A percentile compares a stretch with the other conserved stretches of the same genome.
These are phyloP conservation scores for Urocynchramus pylzowi DNA, from an alignment of 2,113 vertebrate species.

Conservation along the genomic window DNA sequence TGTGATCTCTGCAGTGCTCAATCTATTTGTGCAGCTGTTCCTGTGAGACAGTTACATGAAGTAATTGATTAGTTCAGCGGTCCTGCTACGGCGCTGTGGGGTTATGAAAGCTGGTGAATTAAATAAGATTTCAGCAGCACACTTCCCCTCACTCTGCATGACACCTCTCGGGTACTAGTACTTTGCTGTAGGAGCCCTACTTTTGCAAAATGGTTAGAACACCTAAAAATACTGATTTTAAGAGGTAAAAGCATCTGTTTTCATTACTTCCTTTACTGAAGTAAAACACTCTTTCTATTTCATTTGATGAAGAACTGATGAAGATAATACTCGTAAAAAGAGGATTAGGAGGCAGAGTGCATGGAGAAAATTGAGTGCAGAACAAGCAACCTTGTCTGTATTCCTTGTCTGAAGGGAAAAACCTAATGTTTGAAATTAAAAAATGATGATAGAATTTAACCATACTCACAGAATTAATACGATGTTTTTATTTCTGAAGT, in stretches of 20 bases:
- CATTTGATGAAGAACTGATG: not conserved
- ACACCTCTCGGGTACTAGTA: not conserved
- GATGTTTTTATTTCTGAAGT: not conserved
- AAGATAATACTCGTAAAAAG: not conserved
- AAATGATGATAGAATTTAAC: not conserved
- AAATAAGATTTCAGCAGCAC: not conserved
- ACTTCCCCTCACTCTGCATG: not conserved
- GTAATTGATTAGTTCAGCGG: constrained; percentile 44
- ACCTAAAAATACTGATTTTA: not conserved
- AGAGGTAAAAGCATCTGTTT: not conserved
- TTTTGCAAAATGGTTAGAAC: not conserved
- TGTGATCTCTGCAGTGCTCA: constrained; percentile 27
- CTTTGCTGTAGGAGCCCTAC: not conserved
- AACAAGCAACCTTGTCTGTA: not conserved
- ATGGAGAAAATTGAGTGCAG: not conserved
- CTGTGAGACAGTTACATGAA: not conserved
- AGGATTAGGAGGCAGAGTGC: not conserved
- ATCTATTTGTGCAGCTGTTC: constrained; percentile 51
- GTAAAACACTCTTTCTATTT: not conserved
- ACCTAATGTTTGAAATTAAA: not conserved
- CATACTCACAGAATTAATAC: not conserved
- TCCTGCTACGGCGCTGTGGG: not conserved
- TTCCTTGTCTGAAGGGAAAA: not conserved
- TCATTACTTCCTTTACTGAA: not conserved
- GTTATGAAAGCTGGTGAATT: not conserved